Percentiles rank a stretch among this genome's conserved stretches.
phyloP scores from a whole-genome alignment of 2,888 invertebrate species.

The Junonia oenone region DNA sequence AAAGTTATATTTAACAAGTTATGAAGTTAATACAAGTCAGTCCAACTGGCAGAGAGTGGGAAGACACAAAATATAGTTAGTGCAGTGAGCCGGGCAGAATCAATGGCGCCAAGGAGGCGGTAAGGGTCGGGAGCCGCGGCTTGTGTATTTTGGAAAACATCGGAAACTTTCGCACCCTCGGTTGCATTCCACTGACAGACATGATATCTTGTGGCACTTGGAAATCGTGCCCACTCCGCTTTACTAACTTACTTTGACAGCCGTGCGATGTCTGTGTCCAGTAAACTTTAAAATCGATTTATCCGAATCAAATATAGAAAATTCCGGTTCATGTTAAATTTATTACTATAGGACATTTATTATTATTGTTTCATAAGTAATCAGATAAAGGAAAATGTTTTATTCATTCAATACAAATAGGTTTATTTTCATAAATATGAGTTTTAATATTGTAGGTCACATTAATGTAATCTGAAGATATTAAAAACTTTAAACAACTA shows the following conservation, averaged over 20 bases:
- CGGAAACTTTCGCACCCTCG: constrained; percentile 39
- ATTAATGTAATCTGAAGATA: no score
- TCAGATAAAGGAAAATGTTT: no score
- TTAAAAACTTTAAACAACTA: no score
- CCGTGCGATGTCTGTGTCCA: constrained; percentile 27
- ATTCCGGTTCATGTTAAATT: neutral
- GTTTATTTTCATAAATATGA: no score
- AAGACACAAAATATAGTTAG: constrained; percentile 62
- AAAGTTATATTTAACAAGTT: constrained; percentile 70
- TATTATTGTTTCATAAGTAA: neutral
- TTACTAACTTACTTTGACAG: constrained; percentile 26
- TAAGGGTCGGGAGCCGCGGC: constrained; percentile 32
- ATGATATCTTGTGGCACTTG: constrained; percentile 26
- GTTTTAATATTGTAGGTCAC: no score
- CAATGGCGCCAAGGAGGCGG: constrained; percentile 52
- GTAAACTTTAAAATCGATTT: constrained; percentile 31
- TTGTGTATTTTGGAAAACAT: constrained; percentile 48
- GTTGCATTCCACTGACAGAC: constrained; percentile 35
- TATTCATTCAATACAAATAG: no score
- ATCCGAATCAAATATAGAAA: constrained; percentile 1
- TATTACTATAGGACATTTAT: neutral
- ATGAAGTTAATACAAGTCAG: constrained; percentile 68
- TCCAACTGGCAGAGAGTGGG: constrained; percentile 55
- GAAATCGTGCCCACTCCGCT: constrained; percentile 26
- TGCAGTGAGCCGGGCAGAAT: constrained; percentile 50